phyloP scores from a whole-genome alignment of 2,113 vertebrate species.

The Mesitornis unicolor region DNA sequence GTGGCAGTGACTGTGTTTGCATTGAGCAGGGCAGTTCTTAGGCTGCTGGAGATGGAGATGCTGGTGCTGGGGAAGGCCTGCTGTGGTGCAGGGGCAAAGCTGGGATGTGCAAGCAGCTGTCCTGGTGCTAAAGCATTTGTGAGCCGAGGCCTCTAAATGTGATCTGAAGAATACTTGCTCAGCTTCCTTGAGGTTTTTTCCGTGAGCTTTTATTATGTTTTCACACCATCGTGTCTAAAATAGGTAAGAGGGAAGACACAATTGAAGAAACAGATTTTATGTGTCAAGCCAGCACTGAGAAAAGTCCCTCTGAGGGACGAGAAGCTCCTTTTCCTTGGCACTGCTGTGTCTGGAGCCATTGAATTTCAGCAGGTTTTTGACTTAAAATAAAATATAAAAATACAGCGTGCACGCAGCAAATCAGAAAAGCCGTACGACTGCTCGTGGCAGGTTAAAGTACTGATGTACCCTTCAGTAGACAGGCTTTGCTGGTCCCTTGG shows the following conservation, averaged over 20 bases:
- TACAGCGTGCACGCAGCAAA: background rate
- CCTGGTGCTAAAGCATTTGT: background rate
- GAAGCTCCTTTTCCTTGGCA: constrained; percentile 1
- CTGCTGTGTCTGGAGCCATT: background rate
- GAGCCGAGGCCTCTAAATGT: background rate
- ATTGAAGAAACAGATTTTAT: constrained; percentile 24
- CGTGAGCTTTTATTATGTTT: constrained; percentile 9
- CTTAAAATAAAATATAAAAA: background rate
- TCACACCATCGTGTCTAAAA: background rate
- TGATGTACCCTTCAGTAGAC: background rate
- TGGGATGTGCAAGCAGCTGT: background rate
- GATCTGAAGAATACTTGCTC: background rate
- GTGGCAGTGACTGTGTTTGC: background rate
- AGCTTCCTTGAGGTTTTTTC: background rate
- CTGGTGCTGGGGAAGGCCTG: background rate
- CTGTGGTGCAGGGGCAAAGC: background rate
- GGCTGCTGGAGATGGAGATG: background rate
- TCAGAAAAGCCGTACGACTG: background rate
- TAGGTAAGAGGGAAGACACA: background rate
- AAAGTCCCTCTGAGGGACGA: background rate
- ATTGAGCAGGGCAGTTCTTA: background rate
- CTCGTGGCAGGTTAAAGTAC: background rate
- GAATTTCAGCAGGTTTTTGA: background rate
- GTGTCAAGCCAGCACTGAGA: constrained; percentile 3
- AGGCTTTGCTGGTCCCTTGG: background rate